Base-by-base conservation (phyloP, 2,797 vertebrate genomes). In the Oryzias dopingdopingensis region DNA sequence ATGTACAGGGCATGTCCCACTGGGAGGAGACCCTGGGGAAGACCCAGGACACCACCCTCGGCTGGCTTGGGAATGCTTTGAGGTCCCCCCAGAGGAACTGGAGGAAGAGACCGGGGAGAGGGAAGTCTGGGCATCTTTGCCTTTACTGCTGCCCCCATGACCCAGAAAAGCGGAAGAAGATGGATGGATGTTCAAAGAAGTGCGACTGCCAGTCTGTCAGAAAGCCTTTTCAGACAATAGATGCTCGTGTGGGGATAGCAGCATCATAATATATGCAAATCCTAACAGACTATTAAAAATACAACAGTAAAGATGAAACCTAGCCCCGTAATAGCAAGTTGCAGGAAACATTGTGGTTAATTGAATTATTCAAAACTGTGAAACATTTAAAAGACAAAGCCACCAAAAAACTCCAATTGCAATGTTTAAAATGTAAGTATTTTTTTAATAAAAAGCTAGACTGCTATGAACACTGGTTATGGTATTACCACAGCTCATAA, bases 121-220 rank as follows among this genome's bases (percentile, higher is more conserved):
- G 3, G 20, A 22, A 22, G 20, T 22, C 20, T 22, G 20, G 20
- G 20, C 3, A 22, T 22, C 20, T 22, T 22, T 22, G 20, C 2
- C 20, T 22, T 2, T 2, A 22, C 20, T 22, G 20, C 20, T 22
- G 2, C 20, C 20, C 20, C 20, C 20, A 22, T 22, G 20, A 22
- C 20, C 2, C 20, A 22, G 20, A 22, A 3, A 3, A 22, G 20
- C 20, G 20, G 20, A 22, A 22, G 20, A 22, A 22, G 20, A 22
- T 22, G 20, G 20, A 22, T 22, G 20, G 20, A 22, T 22, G 20
- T 22, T 56, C 54, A 59, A 67, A 69, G 53, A 47, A 52, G 57
- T 12, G 45, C n/a, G 71, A 50, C 63, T 52, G 44, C 49, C 53
- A 10, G 23, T 46, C 16, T 49, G 48, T 72, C 65, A 70, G 42